Conservation (phyloP, 2,797 vertebrate genomes). For the Steatocranus sp. region DNA sequence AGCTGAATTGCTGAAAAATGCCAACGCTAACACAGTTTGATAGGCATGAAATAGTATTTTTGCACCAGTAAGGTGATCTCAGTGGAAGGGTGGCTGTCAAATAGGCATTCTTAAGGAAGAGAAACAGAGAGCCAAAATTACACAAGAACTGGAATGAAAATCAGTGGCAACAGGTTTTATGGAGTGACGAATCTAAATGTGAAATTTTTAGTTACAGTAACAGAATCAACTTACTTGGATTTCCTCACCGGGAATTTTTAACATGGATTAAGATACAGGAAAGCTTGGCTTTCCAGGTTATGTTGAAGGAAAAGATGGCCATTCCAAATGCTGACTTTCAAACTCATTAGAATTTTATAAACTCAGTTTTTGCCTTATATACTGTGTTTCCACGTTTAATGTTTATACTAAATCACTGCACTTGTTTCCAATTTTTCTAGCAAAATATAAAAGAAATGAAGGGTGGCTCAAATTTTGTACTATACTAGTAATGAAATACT, state of each 20-base stretch:
- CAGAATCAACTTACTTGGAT: background rate
- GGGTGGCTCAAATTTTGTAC: background rate
- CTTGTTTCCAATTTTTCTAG: background rate
- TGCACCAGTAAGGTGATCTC: background rate
- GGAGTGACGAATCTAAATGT: background rate
- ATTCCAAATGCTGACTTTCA: background rate
- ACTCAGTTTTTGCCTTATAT: rapidly evolving
- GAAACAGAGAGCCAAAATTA: background rate
- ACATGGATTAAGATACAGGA: background rate
- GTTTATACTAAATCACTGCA: background rate
- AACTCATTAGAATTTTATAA: background rate
- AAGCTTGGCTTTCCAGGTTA: background rate
- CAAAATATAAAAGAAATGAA: background rate
- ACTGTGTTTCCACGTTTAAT: background rate
- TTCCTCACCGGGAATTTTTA: rapidly evolving
- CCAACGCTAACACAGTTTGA: background rate
- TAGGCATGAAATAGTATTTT: background rate
- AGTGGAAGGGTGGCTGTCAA: background rate
- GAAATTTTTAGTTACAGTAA: background rate
- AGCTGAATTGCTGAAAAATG: background rate
- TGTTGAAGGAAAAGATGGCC: background rate
- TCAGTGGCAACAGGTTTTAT: background rate
- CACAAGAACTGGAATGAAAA: background rate
- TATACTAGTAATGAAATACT: background rate
- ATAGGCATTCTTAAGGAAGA: background rate